Base-by-base conservation (phyloP, 2,113 vertebrate species). In the Gobio gobio region DNA sequence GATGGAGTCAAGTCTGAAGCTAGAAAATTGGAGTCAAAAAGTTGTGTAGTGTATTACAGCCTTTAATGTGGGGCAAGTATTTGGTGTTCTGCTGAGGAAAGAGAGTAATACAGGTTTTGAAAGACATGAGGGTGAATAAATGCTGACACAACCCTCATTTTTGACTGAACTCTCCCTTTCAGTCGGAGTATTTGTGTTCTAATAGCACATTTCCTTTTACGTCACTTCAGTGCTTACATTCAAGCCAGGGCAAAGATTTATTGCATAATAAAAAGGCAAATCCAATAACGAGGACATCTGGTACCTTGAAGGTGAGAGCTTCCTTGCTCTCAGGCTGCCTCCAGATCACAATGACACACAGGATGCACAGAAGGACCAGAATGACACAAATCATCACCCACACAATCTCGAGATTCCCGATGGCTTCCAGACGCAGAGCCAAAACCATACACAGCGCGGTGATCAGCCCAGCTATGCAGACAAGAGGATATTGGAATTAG, bases 261-360 rank as follows among this genome's bases (percentile, higher is more conserved):
- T 51, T 14, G 10, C 43, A 68, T 36, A 81, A 51, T 47, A 51
- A 51, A 58, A 68, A 54, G 26, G 24, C 58, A 29, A 24, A 68
- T 33, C 68, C n/a, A 81, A 81, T 81, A 51, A 81, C 4, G 5
- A n/a, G 79, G 26, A 68, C 81, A 72, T 83, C 64, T 13, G 33
- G 64, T 93, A 99, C 98, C 95, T 97, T 99, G 92, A 99, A 99
- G 88, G 94, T 96, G 87, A 99, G 93, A 0, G 87, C 93, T 0
- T 89, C 82, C 0, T 94, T 94, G 94, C 94, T 98, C 92, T 98
- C 93, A 0, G 98, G 97, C 91, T 99, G 98, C 91, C 95, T 97
- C 90, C 94, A 97, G 93, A 99, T 90, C 89, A 98, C 86, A 75
- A 95, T 2, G 4, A 93, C 92, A 78, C 93, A 91, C 88, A 94